Evolutionary conservation across 2,888 invertebrate species (phyloP), one percentile per base, ranked within the genome.

Genomic region (Xanthorhoe spadicearia): DNA sequence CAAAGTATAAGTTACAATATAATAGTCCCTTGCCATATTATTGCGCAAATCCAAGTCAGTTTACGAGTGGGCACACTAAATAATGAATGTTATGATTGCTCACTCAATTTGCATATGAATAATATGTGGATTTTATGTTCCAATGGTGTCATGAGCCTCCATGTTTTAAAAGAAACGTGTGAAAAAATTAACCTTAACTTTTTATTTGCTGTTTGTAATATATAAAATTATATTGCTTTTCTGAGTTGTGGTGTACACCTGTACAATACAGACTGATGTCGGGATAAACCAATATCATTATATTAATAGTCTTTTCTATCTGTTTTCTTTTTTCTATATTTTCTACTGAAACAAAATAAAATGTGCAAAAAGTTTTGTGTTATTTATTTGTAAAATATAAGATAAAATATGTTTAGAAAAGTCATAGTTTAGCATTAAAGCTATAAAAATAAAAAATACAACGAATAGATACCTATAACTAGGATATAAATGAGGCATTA

Each of bases 41-140:
- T 77, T 78, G 75, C 79, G 77, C 76, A 77, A 77, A 18, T 18
- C 59, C 38, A 17, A 66, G 32, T 46, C 48, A 70, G 72, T 75
- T 74, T 76, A 17, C 52, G 51, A 81, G 81, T 81, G 80, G 82
- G 80, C 81, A 82, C 82, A 83, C 83, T 81, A 83, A 87, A 85
- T 73, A 83, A 84, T 81, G 86, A 84, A 85, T 86, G 85, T 85
- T 89, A 87, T 87, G 86, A 86, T 88, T 88, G 85, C 83, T 86
- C 85, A 83, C 76, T 77, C 85, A 85, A 89, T 90, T 89, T 88
- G 84, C 88, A 88, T 89, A 83, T 60, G 83, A 87, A 86, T 89
- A 88, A 84, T 84, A 83, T 83, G 78, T 73, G 81, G 81, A 85
- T 83, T 90, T 89, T 89, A 89, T 87, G 82, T 79, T 81, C 77